Base-by-base conservation (phyloP, 2,888 invertebrate genomes). In the Caenorhabditis sp. region DNA sequence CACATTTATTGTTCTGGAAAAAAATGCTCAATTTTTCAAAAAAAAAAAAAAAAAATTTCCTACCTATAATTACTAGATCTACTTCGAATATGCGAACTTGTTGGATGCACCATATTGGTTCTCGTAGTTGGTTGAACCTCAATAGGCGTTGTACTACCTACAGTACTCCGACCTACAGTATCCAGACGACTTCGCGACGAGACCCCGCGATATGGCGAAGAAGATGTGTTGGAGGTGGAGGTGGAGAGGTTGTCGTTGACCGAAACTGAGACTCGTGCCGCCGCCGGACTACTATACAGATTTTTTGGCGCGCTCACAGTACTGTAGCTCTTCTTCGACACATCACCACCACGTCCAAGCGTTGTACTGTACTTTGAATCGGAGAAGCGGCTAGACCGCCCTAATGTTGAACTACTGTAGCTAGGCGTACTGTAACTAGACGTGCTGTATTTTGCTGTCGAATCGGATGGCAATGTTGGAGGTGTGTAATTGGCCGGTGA, bases 51-150 rank as follows among this genome's bases (percentile, higher is more conserved):
- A 12, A 36, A 36, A 36, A 36, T 36, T 36, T 36, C 49, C 2
- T 3, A 62, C 53, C 62, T 24, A 24, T 53, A 53, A 36, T 53
- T 53, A 54, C 10, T 62, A 1, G 73, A 69, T 37, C 73, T 67
- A 37, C 69, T 69, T 53, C 73, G 62, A 53, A 73, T 73, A 58
- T 73, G 73, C 21, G 69, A 69, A 36, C 69, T 69, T 24, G 73
- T 73, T 24, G 73, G 73, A 69, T 73, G 73, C 5, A 73, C 73
- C 73, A 73, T 73, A 53, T 73, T 59, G 8, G 69, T 66, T 24
- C 73, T 4, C 3, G 53, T 23, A 21, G 53, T 53, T 53, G 23
- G 53, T 21, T 19, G 21, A 6, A 12, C 6, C 26, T 26, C 55
- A 3, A 55, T 26, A 8, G 24, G 53, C 6, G 12, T 19, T 5